Conservation (phyloP, 2,888 invertebrate genomes). For the Drosophila pseudotakahashii region DNA sequence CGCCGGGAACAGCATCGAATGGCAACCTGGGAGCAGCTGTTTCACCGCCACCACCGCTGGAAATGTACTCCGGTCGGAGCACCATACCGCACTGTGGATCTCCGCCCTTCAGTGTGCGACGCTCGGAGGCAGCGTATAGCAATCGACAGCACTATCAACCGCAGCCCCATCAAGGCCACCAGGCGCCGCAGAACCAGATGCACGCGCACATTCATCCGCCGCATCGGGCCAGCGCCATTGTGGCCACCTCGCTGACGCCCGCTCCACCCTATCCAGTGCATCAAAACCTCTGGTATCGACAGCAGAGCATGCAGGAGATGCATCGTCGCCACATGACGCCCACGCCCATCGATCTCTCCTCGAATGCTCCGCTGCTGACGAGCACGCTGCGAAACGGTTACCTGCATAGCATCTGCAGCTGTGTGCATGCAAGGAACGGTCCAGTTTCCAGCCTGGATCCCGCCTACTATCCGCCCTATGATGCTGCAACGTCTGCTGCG, state of each 20-base stretch:
- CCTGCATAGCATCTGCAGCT: slow-evolving; percentile 81
- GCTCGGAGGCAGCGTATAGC: slow-evolving; percentile 68
- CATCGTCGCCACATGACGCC: slow-evolving; percentile 85
- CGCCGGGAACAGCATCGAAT: slow-evolving; percentile 49
- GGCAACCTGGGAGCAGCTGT: slow-evolving; percentile 68
- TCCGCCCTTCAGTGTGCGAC: slow-evolving; percentile 76
- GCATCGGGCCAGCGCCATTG: slow-evolving; percentile 65
- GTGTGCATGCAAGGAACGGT: slow-evolving; percentile 82
- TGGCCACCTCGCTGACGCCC: slow-evolving; percentile 65
- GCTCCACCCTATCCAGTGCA: slow-evolving; percentile 90
- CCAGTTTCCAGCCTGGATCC: slow-evolving; percentile 83
- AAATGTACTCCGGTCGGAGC: slow-evolving; percentile 76
- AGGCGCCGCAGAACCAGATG: slow-evolving; percentile 75
- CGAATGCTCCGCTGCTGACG: slow-evolving; percentile 82
- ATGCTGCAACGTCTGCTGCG: slow-evolving; percentile 43
- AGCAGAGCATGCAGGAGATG: slow-evolving; percentile 88
- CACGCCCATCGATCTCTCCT: slow-evolving; percentile 83
- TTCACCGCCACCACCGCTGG: slow-evolving; percentile 75
- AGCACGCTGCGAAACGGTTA: slow-evolving; percentile 80
- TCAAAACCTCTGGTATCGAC: slow-evolving; percentile 90
- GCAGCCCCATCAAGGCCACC: slow-evolving; percentile 72
- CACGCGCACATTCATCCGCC: slow-evolving; percentile 74
- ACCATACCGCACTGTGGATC: slow-evolving; percentile 82
- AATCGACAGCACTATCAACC: slow-evolving; percentile 73
- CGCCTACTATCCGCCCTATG: slow-evolving; percentile 71